phyloP scores from a whole-genome alignment of 2,888 invertebrate species.

The Sympetrum striolatum region DNA sequence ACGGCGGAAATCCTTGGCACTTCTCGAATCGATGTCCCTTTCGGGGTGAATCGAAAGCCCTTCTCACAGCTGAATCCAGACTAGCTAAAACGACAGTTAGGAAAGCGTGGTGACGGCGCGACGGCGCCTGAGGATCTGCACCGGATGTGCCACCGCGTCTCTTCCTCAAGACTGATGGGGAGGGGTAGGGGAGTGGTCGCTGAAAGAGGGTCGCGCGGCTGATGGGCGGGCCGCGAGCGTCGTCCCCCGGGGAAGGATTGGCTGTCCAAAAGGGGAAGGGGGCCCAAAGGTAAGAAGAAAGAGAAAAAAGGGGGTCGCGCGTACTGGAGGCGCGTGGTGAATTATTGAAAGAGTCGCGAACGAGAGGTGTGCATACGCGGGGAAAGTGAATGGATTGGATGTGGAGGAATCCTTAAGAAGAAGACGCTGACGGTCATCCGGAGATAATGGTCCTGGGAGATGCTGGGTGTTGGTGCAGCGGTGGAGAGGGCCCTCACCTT shows the following conservation, averaged over 20 bases:
- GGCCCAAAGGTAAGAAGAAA: neutral
- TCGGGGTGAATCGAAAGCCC: neutral
- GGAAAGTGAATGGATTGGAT: neutral
- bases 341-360: neutral
- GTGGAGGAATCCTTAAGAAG: neutral
- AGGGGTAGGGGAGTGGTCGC: neutral
- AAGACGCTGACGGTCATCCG: neutral
- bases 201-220: neutral
- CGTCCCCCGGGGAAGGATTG: neutral
- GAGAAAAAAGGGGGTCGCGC: neutral
- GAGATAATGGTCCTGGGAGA: neutral
- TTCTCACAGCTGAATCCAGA: neutral
- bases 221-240: slow-evolving; percentile 6
- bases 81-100: neutral
- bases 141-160: slow-evolving; percentile 35
- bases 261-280: neutral
- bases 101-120: slow-evolving; percentile 29
- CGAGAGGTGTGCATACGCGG: neutral
- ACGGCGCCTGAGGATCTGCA: slow-evolving; percentile 32
- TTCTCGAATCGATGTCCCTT: neutral
- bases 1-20: neutral
- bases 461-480: neutral
- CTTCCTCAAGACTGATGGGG: neutral
- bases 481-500: neutral
- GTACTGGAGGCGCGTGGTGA: neutral